Evolutionary conservation across 2,888 invertebrate species (phyloP).

Genomic region (Mamestra brassicae): DNA sequence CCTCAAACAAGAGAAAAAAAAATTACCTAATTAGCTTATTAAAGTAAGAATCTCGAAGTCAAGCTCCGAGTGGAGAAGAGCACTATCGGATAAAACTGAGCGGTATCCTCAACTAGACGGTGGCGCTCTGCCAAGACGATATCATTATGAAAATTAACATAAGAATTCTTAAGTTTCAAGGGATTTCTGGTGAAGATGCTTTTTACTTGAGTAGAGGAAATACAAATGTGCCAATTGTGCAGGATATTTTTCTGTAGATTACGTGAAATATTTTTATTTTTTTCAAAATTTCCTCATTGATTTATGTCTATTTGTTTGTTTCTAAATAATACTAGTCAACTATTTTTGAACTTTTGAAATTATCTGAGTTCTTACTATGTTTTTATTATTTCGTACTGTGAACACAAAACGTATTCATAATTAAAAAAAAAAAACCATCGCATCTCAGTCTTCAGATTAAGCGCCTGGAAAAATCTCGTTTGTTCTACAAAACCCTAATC

Average conservation of each 20-base stretch:
- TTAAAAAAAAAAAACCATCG: too few relatives aligned
- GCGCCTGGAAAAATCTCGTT: too few relatives aligned
- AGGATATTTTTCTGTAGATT: neutral
- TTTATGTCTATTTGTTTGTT: too few relatives aligned
- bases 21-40: neutral
- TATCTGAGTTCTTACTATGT: too few relatives aligned
- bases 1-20: neutral
- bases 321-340: too few relatives aligned
- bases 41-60: conserved; percentile 20
- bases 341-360: too few relatives aligned
- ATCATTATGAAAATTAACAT: conserved; percentile 44
- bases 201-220: conserved; percentile 20
- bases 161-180: conserved; percentile 17
- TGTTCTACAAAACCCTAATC: too few relatives aligned
- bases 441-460: too few relatives aligned
- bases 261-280: too few relatives aligned
- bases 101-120: conserved; percentile 8
- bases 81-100: conserved; percentile 27
- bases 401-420: too few relatives aligned
- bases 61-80: neutral
- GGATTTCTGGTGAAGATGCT: neutral
- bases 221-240: neutral
- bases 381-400: too few relatives aligned
- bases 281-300: too few relatives aligned
- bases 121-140: conserved; percentile 43